A percentile compares a stretch with the other conserved stretches of the same genome.
Conservation (phyloP, 2,113 vertebrate genomes). For the Cryptotis parvus region DNA sequence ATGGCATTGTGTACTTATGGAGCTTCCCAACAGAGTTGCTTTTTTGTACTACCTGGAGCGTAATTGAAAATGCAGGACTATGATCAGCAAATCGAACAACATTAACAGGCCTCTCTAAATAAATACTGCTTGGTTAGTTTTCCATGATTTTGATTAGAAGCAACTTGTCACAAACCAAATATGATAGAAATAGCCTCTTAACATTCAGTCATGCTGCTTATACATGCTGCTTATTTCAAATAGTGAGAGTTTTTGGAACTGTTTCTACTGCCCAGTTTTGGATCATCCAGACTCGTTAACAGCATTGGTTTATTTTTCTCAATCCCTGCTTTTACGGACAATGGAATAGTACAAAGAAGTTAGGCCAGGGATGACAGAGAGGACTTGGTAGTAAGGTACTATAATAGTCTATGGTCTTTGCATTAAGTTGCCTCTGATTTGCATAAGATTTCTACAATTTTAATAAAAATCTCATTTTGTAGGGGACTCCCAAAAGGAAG, state of each 20-base stretch:
- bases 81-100: constrained; percentile 16
- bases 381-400: neutral
- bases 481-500: neutral
- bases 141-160: neutral
- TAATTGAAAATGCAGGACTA: constrained; percentile 32
- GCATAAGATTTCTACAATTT: neutral
- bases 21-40: constrained; percentile 57
- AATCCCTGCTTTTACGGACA: neutral
- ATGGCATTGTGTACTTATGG: neutral
- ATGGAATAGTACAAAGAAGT: neutral
- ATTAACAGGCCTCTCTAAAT: neutral
- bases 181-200: neutral
- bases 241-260: neutral
- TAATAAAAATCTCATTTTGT: neutral
- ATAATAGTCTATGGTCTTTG: neutral
- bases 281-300: neutral
- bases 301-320: neutral
- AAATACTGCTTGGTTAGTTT: constrained; percentile 41
- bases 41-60: constrained; percentile 48
- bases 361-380: neutral
- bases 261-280: neutral
- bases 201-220: neutral
- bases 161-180: neutral
- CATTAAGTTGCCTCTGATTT: neutral
- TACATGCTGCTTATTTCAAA: neutral